These are phyloP conservation scores for Hypercompe scribonia DNA, from an alignment of 2,888 invertebrate species.

Conservation along the genomic window DNA sequence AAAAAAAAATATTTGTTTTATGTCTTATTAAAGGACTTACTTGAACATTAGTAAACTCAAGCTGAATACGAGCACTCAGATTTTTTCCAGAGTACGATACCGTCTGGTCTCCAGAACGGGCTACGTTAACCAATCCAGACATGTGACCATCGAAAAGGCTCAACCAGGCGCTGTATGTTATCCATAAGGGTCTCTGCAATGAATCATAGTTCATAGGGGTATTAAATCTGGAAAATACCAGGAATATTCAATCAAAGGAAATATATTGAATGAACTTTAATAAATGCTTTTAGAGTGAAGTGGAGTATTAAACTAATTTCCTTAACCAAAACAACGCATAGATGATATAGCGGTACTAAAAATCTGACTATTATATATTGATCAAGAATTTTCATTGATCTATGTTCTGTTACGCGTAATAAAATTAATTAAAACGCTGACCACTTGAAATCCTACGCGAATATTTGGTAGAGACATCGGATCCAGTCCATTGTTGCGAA, in stretches of 20 bases:
- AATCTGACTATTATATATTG: too few relatives aligned
- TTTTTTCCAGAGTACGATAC: slow-evolving; percentile 81
- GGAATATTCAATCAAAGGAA: not conserved
- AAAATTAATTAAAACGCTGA: slow-evolving; percentile 51
- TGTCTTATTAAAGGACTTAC: slow-evolving; percentile 34
- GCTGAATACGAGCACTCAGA: slow-evolving; percentile 74
- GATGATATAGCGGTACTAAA: too few relatives aligned
- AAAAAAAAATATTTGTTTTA: not conserved
- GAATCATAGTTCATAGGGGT: not conserved
- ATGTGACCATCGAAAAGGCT: slow-evolving; percentile 79
- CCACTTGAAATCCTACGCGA: slow-evolving; percentile 79
- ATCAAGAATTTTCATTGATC: too few relatives aligned
- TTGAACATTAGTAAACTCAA: slow-evolving; percentile 73
- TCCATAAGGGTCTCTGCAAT: slow-evolving; percentile 73
- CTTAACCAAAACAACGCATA: not conserved
- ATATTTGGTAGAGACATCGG: slow-evolving; percentile 83
- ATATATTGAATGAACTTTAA: not conserved
- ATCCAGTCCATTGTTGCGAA: slow-evolving; percentile 77
- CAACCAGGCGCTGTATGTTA: slow-evolving; percentile 84
- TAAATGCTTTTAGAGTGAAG: not conserved
- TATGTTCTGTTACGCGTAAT: not conserved
- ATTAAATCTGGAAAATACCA: not conserved
- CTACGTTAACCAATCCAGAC: slow-evolving; percentile 79
- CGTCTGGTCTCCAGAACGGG: slow-evolving; percentile 78
- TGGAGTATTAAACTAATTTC: not conserved